These are phyloP conservation scores for Podarcis lilfordi DNA, from an alignment of 2,797 vertebrate species.

Conservation along the genomic window DNA sequence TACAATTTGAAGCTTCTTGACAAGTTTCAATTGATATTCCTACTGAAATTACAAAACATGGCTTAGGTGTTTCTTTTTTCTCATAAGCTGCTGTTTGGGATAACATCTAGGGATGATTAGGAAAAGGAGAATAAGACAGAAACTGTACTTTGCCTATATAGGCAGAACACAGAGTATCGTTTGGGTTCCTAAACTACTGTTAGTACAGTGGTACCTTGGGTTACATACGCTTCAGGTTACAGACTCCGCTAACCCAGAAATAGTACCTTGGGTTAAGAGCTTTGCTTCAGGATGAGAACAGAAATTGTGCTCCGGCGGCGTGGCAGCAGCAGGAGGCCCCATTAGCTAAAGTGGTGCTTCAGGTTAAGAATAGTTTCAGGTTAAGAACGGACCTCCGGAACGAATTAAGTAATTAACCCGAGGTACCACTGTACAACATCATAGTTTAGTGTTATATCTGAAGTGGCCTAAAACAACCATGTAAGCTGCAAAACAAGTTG, in stretches of 20 bases:
- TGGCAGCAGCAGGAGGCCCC: no score
- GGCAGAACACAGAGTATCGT: not conserved
- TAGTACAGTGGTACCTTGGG: not conserved
- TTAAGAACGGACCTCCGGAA: no score
- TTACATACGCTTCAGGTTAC: no score
- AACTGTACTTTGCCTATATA: not conserved
- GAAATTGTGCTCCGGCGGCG: no score
- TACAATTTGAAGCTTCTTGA: not conserved
- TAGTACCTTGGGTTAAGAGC: no score
- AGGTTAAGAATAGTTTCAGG: no score
- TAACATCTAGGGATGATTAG: not conserved
- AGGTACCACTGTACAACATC: not conserved
- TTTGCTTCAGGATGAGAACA: no score
- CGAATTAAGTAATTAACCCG: no score
- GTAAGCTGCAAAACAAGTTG: not conserved
- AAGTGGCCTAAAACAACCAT: not conserved
- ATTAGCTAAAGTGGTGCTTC: no score
- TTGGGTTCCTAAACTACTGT: not conserved
- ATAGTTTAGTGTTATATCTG: not conserved
- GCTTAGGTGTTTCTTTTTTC: not conserved
- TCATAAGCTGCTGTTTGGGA: no score
- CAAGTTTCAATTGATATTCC: not conserved
- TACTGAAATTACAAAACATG: not conserved
- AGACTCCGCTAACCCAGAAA: no score
- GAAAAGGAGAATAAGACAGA: not conserved